These are phyloP conservation scores for Panthera leo DNA, from an alignment of 2,113 vertebrate genomes.

Conservation along the genomic window DNA sequence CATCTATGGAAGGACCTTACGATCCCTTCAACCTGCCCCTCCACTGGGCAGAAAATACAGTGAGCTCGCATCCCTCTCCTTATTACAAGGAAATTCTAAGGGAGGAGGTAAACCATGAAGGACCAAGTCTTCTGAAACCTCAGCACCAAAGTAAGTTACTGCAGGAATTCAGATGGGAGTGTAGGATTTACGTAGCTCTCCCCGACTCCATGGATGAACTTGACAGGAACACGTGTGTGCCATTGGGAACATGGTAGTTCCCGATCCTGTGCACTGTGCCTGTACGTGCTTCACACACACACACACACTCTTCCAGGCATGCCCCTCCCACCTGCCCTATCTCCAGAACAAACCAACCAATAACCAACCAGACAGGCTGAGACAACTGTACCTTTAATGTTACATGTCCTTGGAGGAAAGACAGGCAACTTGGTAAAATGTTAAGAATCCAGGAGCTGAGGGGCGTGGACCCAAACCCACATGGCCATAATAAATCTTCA, in stretches of 20 bases:
- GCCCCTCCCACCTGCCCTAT: not conserved
- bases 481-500: not conserved
- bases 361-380: not conserved
- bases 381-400: fast-evolving
- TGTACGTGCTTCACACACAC: not conserved
- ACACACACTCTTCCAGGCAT: fast-evolving
- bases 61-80: not conserved
- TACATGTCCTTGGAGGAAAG: not conserved
- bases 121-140: not conserved
- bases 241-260: not conserved
- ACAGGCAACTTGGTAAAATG: not conserved
- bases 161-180: not conserved
- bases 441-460: not conserved
- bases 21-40: not conserved
- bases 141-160: not conserved
- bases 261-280: not conserved
- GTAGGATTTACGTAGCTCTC: not conserved
- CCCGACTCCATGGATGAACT: not conserved
- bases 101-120: not conserved
- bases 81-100: not conserved
- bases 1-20: not conserved
- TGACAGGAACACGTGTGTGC: not conserved
- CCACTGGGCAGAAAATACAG: not conserved
- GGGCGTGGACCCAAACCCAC: too few species aligned
- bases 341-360: not conserved